Percentiles rank a stretch among this genome's conserved stretches.
phyloP scores from a whole-genome alignment of 2,797 vertebrate genomes.

The Botia kubotai region DNA sequence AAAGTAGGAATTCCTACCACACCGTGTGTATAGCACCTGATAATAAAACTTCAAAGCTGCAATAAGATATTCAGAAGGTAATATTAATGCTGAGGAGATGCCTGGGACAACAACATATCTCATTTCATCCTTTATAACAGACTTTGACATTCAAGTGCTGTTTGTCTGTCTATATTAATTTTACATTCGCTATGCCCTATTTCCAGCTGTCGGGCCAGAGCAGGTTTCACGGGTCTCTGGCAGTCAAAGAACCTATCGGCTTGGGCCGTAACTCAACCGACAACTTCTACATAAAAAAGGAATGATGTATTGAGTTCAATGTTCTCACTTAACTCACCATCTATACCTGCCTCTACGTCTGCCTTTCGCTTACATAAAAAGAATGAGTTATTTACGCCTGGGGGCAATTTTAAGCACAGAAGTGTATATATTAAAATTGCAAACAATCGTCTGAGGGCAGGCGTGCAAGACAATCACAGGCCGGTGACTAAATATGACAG shows the following conservation, averaged over 20 bases:
- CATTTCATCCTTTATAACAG: neutral
- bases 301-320: conserved; percentile 13
- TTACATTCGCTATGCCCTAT: conserved; percentile 5
- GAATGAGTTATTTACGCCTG: conserved; percentile 37
- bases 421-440: conserved; percentile 43
- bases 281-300: neutral
- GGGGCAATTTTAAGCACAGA: conserved; percentile 25
- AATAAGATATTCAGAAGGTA: neutral
- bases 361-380: conserved; percentile 27
- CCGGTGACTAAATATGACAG: conserved; percentile 47
- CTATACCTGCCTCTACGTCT: conserved; percentile 2
- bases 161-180: conserved; percentile 26
- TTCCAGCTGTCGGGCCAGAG: conserved; percentile 2
- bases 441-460: conserved; percentile 29
- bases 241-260: conserved; percentile 2
- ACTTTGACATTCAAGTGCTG: conserved; percentile 7
- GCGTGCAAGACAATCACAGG: conserved; percentile 19
- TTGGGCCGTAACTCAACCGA: neutral
- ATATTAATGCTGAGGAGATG: neutral
- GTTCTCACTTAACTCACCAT: conserved; percentile 39
- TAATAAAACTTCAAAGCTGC: conserved; percentile 9
- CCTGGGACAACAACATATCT: neutral
- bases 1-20: neutral
- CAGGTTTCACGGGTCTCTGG: neutral
- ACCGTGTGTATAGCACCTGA: neutral